These are phyloP conservation scores for Aporrectodea caliginosa DNA, from an alignment of 1,140 invertebrate species.

Conservation along the genomic window DNA sequence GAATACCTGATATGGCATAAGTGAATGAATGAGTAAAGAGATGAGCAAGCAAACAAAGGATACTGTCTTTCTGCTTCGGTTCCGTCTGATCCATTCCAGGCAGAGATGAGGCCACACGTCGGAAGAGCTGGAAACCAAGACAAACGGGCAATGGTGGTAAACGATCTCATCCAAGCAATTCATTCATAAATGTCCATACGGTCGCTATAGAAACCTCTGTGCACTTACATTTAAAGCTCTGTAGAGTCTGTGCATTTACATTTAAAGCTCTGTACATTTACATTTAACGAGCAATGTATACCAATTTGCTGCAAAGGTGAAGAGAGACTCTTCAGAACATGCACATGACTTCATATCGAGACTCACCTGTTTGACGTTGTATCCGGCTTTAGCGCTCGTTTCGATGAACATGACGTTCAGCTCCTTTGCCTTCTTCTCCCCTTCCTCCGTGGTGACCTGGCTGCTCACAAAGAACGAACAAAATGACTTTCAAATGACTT, in stretches of 20 bases:
- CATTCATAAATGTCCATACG: too few species aligned
- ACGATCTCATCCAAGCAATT: too few species aligned
- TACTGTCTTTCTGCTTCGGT: constrained; percentile 77
- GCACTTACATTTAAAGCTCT: too few species aligned
- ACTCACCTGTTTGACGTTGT: constrained; percentile 96
- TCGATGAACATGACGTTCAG: constrained; percentile 99
- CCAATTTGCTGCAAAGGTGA: too few species aligned
- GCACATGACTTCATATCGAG: background rate
- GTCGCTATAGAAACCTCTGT: too few species aligned
- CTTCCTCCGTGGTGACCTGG: constrained; percentile 94
- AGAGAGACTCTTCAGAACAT: too few species aligned
- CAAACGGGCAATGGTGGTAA: constrained; percentile 45
- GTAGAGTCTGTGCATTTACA: too few species aligned
- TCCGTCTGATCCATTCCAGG: constrained; percentile 86
- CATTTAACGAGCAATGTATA: too few species aligned
- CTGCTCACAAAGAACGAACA: constrained; percentile 39
- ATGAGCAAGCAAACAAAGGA: constrained; percentile 42
- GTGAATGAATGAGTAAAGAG: background rate
- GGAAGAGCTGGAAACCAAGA: constrained; percentile 73
- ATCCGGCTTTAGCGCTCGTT: constrained; percentile 94
- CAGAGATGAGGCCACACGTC: constrained; percentile 93
- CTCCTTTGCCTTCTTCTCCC: constrained; percentile 96
- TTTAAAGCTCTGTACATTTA: too few species aligned
- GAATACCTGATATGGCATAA: background rate
- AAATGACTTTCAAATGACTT: background rate